These are phyloP conservation scores for Blera fallax DNA, from an alignment of 2,888 invertebrate genomes.

Conservation along the genomic window DNA sequence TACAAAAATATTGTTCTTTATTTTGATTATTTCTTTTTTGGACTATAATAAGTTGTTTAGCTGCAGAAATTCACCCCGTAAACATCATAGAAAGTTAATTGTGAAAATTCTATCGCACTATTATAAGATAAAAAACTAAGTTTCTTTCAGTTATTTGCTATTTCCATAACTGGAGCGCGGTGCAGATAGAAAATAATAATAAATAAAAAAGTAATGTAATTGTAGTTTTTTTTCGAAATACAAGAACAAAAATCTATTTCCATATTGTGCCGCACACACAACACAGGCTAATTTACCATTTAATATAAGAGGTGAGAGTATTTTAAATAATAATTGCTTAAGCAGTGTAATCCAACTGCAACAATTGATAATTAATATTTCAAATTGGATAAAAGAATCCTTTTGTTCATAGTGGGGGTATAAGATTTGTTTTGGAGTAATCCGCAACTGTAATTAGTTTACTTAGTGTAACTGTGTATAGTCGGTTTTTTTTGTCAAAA, in stretches of 20 bases:
- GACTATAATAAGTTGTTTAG: background rate
- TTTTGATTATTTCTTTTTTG: background rate
- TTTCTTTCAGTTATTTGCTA: background rate
- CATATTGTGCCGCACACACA: background rate
- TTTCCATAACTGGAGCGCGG: background rate
- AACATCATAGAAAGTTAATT: slow-evolving; percentile 1
- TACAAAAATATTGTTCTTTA: slow-evolving; percentile 1
- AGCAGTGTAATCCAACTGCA: background rate
- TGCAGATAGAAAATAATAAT: background rate
- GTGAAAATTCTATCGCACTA: background rate
- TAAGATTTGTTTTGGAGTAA: background rate
- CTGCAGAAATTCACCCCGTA: background rate
- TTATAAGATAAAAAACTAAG: background rate
- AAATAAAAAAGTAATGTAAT: background rate
- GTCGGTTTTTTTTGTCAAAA: background rate
- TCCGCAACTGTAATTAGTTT: background rate
- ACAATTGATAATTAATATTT: background rate
- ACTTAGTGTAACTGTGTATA: background rate
- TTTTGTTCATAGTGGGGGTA: no score
- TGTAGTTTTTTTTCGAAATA: background rate
- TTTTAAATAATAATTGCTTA: background rate
- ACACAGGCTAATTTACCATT: background rate
- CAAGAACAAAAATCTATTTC: slow-evolving; percentile 8
- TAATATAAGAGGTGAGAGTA: slow-evolving; percentile 7
- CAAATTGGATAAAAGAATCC: no score